Percentiles rank a stretch among this genome's conserved stretches.
phyloP scores from a whole-genome alignment of 2,888 invertebrate species.

The Autographa gamma region DNA sequence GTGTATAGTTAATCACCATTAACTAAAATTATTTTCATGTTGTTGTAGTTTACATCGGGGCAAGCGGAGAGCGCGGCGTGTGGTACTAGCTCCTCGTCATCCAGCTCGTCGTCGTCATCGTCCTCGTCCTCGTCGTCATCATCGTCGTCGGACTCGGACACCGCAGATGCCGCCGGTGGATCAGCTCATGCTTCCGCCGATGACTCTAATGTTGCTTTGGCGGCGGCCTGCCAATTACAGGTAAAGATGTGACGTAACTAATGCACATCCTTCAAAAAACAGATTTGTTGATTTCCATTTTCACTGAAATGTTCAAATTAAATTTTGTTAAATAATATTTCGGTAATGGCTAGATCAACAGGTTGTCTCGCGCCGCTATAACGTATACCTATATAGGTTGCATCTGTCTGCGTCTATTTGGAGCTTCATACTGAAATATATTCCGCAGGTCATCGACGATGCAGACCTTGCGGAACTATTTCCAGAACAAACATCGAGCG shows the following conservation, averaged over 20 bases:
- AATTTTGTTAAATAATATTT: neutral
- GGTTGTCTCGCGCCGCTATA: conserved; percentile 10
- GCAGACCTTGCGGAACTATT: conserved; percentile 94
- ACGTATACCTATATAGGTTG: conserved; percentile 27
- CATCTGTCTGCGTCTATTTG: conserved; percentile 36
- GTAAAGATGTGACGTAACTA: conserved; percentile 60
- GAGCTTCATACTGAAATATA: conserved; percentile 52
- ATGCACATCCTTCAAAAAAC: no score
- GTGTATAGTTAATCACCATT: no score
- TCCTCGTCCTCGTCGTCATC: conserved; percentile 85
- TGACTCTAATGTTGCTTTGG: conserved; percentile 89
- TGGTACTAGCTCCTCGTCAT: conserved; percentile 83
- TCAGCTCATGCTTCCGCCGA: conserved; percentile 80
- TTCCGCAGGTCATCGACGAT: conserved; percentile 91
- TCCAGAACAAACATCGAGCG: conserved; percentile 91
- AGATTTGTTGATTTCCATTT: no score
- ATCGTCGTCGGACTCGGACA: conserved; percentile 84
- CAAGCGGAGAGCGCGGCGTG: conserved; percentile 79
- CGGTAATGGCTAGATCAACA: conserved; percentile 16
- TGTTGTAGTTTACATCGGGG: conserved; percentile 78
- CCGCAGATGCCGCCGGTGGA: conserved; percentile 81
- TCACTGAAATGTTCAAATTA: no score
- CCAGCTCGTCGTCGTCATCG: conserved; percentile 82
- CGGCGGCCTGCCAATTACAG: conserved; percentile 88
- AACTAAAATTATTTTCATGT: conserved; percentile 17